These are phyloP conservation scores for Adoxophyes honmai DNA, from an alignment of 1,140 invertebrate genomes.

Conservation along the genomic window DNA sequence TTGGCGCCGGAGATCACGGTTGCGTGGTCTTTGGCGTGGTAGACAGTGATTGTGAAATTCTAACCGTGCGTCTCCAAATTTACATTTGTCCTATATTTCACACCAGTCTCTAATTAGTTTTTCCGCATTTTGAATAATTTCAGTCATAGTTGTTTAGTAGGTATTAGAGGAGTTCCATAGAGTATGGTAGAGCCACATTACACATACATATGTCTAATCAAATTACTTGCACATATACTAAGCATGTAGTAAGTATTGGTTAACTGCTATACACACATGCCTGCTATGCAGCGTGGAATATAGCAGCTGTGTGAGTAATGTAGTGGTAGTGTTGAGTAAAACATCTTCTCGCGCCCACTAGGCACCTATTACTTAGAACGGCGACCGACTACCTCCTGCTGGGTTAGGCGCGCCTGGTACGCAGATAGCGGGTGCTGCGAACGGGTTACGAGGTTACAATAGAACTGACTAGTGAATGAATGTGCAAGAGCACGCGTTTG, in stretches of 20 bases:
- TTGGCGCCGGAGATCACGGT: not conserved
- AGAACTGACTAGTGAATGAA: too few relatives aligned
- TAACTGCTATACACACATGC: not conserved
- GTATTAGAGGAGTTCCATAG: too few relatives aligned
- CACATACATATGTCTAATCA: too few relatives aligned
- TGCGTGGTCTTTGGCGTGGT: not conserved
- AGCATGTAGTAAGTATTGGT: too few relatives aligned
- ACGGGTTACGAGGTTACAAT: constrained; percentile 28
- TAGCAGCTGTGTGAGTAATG: not conserved
- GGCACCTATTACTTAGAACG: constrained; percentile 54
- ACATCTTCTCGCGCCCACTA: constrained; percentile 61
- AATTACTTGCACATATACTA: too few relatives aligned
- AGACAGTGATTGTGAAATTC: not conserved
- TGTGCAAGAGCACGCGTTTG: too few relatives aligned
- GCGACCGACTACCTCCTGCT: constrained; percentile 35
- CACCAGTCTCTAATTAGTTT: not conserved
- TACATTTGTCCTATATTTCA: not conserved
- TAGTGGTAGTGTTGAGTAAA: constrained; percentile 17
- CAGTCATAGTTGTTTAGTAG: too few relatives aligned
- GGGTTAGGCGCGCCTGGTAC: constrained; percentile 44
- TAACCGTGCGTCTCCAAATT: not conserved
- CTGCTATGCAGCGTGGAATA: not conserved
- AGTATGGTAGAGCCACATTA: too few relatives aligned
- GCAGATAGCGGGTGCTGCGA: constrained; percentile 17
- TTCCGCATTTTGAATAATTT: too few relatives aligned